These are phyloP conservation scores for Drosophila tsacasi DNA, from an alignment of 1,140 invertebrate genomes.

Conservation along the genomic window DNA sequence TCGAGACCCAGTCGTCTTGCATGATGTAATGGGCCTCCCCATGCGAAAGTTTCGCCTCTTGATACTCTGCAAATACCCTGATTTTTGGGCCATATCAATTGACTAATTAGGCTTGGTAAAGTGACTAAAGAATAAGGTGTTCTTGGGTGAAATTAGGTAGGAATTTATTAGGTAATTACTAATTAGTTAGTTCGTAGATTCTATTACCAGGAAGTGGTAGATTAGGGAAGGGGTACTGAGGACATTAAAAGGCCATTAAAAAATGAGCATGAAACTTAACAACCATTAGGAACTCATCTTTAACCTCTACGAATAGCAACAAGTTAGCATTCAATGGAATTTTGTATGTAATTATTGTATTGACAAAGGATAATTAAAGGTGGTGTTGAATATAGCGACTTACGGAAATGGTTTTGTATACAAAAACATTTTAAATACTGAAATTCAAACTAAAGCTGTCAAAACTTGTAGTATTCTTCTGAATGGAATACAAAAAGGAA, in stretches of 20 bases:
- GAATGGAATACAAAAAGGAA: no score
- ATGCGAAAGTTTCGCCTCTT: slow-evolving; percentile 67
- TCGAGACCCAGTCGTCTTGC: slow-evolving; percentile 38
- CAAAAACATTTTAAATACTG: not conserved
- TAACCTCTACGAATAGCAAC: not conserved
- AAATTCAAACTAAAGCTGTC: not conserved
- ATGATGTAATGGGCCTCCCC: slow-evolving; percentile 64
- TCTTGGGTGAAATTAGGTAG: not conserved
- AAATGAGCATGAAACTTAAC: not conserved
- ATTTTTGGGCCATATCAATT: not conserved
- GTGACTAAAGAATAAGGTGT: not conserved
- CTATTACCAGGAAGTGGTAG: not conserved
- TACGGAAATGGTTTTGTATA: not conserved
- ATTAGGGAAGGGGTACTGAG: no score
- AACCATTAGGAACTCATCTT: slow-evolving; percentile 1
- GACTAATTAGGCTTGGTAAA: not conserved
- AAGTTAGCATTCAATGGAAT: not conserved
- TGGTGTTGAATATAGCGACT: not conserved
- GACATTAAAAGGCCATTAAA: not conserved
- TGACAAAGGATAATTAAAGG: not conserved
- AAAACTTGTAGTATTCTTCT: no score
- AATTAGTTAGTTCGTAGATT: slow-evolving; percentile 1
- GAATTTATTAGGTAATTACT: not conserved
- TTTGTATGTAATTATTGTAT: not conserved
- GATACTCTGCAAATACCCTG: slow-evolving; percentile 7